These are phyloP conservation scores for Chiridota heheva DNA, from an alignment of 35 echinoderm and acorn worm species.

Conservation along the genomic window DNA sequence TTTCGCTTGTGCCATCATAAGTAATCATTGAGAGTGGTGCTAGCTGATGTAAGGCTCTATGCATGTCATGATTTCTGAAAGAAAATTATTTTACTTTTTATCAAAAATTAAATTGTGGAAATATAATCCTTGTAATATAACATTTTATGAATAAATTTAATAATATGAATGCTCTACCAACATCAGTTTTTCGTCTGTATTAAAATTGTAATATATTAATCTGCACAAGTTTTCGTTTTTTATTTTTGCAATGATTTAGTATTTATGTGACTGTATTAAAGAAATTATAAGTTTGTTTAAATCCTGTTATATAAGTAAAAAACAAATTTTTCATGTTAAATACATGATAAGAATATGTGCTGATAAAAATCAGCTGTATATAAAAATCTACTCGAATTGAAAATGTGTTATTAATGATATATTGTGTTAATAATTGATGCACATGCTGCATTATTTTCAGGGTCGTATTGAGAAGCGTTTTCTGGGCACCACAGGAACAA, in stretches of 20 bases:
- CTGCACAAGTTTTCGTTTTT: no score
- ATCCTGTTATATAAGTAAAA: not conserved
- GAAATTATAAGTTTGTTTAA: not conserved
- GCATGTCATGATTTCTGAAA: not conserved
- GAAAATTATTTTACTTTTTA: not conserved
- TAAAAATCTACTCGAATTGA: not conserved
- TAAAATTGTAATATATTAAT: no score
- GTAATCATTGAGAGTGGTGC: no score
- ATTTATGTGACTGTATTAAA: no score
- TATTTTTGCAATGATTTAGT: no score
- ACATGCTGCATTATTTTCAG: slow-evolving; percentile 28
- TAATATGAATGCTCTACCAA: no score
- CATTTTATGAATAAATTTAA: no score
- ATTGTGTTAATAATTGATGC: not conserved
- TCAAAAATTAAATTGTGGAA: no score
- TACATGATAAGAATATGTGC: not conserved
- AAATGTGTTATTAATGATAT: not conserved
- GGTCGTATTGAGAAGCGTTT: slow-evolving; percentile 62
- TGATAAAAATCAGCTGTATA: not conserved
- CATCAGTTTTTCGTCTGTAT: no score
- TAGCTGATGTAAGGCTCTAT: not conserved
- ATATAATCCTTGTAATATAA: no score
- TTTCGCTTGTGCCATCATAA: slow-evolving; percentile 66
- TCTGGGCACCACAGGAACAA: no score
- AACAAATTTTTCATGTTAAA: not conserved